Percentiles rank a stretch among this genome's conserved stretches.
phyloP scores from a whole-genome alignment of 2,113 vertebrate species.

The Archilochus colubris region DNA sequence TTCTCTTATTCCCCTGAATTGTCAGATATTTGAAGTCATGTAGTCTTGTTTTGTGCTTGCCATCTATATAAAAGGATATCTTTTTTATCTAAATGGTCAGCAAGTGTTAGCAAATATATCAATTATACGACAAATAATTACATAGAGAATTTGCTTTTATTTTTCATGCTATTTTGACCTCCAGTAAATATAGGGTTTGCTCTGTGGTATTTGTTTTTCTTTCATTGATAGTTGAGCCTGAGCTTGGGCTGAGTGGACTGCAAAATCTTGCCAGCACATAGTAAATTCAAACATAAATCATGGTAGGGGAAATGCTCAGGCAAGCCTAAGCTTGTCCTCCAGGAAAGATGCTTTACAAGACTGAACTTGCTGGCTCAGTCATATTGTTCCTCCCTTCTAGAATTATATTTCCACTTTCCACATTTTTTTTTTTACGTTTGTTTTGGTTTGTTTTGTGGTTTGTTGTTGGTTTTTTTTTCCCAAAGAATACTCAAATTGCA shows the following conservation, averaged over 20 bases:
- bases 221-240: background rate
- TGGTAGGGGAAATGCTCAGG: background rate
- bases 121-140: background rate
- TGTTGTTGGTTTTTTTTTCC: no score
- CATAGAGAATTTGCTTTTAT: background rate
- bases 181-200: background rate
- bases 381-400: background rate
- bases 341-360: constrained; percentile 25
- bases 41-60: background rate
- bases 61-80: background rate
- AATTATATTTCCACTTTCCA: background rate
- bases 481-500: background rate
- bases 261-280: constrained; percentile 4
- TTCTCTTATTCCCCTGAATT: background rate
- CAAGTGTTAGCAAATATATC: background rate
- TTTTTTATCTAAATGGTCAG: background rate
- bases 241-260: background rate
- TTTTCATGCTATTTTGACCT: background rate
- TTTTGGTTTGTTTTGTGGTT: no score
- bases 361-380: background rate
- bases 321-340: constrained; percentile 37
- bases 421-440: background rate
- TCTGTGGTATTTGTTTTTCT: background rate
- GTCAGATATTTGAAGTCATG: background rate
- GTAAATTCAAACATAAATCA: constrained; percentile 54